Percentiles rank a stretch among this genome's conserved stretches.
phyloP scores from a whole-genome alignment of 2,797 vertebrate genomes.

The Oreochromis grahami region DNA sequence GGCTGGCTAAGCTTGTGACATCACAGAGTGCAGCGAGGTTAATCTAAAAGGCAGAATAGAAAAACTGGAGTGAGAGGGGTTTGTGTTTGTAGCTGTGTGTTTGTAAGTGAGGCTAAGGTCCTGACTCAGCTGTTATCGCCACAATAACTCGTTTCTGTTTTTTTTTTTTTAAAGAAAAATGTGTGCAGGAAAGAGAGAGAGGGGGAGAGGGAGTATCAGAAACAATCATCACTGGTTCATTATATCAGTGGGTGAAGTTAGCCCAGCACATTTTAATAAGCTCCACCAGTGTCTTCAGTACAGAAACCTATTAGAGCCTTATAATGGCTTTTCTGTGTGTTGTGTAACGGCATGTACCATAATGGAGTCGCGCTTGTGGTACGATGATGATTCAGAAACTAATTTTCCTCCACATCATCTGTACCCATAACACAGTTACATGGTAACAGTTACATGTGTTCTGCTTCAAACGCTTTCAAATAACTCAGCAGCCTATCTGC shows the following conservation, averaged over 20 bases:
- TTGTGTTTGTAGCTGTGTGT: background rate
- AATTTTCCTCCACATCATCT: background rate
- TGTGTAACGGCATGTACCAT: background rate
- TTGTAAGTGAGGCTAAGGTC: background rate
- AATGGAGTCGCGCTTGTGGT: background rate
- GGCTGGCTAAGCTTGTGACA: background rate
- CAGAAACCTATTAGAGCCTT: constrained; percentile 12
- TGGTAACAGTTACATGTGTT: background rate
- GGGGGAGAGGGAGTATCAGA: background rate
- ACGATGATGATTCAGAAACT: constrained; percentile 1
- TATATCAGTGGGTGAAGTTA: constrained; percentile 16
- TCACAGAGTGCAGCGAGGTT: background rate
- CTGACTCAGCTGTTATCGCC: constrained; percentile 29
- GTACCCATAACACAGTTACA: background rate
- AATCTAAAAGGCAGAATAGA: background rate
- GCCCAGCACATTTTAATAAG: constrained; percentile 42
- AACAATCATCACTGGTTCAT: constrained; percentile 31
- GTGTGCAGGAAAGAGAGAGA: background rate
- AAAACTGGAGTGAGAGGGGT: background rate
- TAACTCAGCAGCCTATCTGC: background rate
- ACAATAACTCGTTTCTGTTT: constrained; percentile 19
- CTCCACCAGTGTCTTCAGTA: background rate
- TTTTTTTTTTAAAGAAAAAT: constrained; percentile 18
- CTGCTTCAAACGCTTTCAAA: background rate
- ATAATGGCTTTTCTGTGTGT: constrained; percentile 5